A percentile compares a stretch with the other conserved stretches of the same genome.
Evolutionary conservation across 2,113 vertebrate species (phyloP).

Genomic region (Sitta europaea): DNA sequence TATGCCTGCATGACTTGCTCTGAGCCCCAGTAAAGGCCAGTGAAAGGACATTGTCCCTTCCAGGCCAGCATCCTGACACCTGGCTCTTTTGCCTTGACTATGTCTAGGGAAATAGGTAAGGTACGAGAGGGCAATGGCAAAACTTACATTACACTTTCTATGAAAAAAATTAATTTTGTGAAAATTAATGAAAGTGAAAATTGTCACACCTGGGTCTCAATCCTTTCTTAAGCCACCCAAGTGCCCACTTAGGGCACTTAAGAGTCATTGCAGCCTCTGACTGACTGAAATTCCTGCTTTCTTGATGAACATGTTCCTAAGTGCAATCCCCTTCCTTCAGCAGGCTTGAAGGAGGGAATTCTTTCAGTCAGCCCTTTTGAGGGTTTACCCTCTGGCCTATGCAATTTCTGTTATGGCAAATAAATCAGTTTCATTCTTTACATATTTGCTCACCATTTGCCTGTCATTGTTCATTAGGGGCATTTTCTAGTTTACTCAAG

Average conservation of each 20-base stretch:
- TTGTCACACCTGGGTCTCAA: neutral
- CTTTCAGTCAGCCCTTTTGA: neutral
- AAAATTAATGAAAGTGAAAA: neutral
- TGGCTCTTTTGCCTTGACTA: neutral
- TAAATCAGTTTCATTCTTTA: neutral
- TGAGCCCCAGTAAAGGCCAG: neutral
- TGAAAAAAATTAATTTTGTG: neutral
- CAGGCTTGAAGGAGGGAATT: neutral
- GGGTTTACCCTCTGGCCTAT: neutral
- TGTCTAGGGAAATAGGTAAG: neutral
- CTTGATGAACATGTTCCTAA: neutral
- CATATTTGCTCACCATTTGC: neutral
- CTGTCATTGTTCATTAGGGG: neutral
- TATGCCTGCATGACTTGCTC: neutral
- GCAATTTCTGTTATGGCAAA: neutral
- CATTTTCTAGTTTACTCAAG: neutral
- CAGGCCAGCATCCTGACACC: neutral
- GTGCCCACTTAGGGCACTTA: neutral
- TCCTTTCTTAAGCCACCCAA: neutral
- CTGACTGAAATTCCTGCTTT: neutral
- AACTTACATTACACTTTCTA: neutral
- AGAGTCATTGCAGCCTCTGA: neutral
- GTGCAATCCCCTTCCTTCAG: neutral
- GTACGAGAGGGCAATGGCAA: neutral
- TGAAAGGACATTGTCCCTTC: neutral